Percentiles rank a stretch among this genome's conserved stretches.
Conservation (phyloP, 1,140 invertebrate species). For the Pentalonia nigronervosa region DNA sequence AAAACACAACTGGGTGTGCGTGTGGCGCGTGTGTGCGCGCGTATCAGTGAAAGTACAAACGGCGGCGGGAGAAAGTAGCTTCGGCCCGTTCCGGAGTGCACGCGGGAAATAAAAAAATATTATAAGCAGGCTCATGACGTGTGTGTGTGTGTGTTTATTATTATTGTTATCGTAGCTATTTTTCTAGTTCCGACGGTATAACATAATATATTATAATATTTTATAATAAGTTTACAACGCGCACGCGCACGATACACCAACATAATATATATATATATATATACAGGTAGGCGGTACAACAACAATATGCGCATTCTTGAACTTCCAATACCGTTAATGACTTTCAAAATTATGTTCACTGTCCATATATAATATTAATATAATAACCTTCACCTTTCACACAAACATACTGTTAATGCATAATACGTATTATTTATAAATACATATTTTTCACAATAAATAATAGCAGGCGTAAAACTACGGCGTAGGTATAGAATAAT, state of each 20-base stretch:
- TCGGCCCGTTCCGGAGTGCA: background rate
- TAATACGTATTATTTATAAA: background rate
- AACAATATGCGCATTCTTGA: conserved; percentile 23
- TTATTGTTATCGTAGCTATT: conserved; percentile 43
- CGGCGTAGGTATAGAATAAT: background rate
- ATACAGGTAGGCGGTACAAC: background rate
- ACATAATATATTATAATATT: background rate
- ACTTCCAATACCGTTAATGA: conserved; percentile 46
- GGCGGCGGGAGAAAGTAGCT: conserved; percentile 48
- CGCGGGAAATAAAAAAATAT: background rate
- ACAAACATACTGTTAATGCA: background rate
- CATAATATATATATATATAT: no score
- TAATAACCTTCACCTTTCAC: conserved; percentile 45
- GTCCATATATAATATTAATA: background rate
- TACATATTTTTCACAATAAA: background rate
- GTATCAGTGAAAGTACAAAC: conserved; percentile 51
- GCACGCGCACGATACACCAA: background rate
- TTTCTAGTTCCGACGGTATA: background rate
- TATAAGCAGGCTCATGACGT: background rate
- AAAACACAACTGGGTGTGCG: background rate
- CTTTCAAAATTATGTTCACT: conserved; percentile 40
- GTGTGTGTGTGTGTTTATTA: conserved; percentile 3
- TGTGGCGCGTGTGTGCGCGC: background rate
- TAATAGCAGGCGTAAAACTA: background rate
- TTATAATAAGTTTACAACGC: background rate